Conservation (phyloP, 2,888 invertebrate genomes). For the Toxonevra muliebris region DNA sequence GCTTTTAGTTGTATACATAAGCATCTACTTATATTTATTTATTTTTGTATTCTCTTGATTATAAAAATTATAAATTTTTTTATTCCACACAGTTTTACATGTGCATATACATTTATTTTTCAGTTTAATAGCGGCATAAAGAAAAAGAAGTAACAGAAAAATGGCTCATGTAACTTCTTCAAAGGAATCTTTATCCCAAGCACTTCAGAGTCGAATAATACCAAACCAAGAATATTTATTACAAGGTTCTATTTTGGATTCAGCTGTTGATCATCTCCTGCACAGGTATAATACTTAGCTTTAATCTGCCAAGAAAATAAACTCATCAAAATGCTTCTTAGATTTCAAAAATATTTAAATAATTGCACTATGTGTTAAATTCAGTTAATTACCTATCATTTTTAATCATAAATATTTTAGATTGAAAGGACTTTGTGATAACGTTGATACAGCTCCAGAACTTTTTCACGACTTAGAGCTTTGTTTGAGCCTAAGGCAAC, state of each 20-base stretch:
- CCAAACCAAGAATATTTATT: conserved; percentile 94
- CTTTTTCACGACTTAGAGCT: conserved; percentile 94
- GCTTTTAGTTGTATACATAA: no score
- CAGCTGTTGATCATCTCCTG: conserved; percentile 87
- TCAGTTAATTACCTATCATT: no score
- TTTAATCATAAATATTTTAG: conserved; percentile 46
- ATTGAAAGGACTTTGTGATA: conserved; percentile 90
- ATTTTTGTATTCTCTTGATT: no score
- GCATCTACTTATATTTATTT: no score
- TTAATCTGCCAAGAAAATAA: no score
- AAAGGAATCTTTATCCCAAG: conserved; percentile 74
- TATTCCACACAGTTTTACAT: no score
- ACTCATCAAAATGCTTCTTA: no score
- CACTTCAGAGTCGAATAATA: conserved; percentile 84
- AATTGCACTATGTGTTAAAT: no score
- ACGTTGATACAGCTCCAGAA: conserved; percentile 89
- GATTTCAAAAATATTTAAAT: no score
- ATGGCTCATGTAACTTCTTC: conserved; percentile 51
- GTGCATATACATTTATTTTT: no score
- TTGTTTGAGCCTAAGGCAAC: conserved; percentile 81
- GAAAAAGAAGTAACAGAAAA: neutral
- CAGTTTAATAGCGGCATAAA: no score
- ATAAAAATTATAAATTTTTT: no score
- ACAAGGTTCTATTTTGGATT: conserved; percentile 93
- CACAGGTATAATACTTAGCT: conserved; percentile 69